Evolutionary conservation across 2,888 invertebrate species (phyloP), one percentile per base, ranked within the genome.

Genomic region (Neuroscelio doddi): DNA sequence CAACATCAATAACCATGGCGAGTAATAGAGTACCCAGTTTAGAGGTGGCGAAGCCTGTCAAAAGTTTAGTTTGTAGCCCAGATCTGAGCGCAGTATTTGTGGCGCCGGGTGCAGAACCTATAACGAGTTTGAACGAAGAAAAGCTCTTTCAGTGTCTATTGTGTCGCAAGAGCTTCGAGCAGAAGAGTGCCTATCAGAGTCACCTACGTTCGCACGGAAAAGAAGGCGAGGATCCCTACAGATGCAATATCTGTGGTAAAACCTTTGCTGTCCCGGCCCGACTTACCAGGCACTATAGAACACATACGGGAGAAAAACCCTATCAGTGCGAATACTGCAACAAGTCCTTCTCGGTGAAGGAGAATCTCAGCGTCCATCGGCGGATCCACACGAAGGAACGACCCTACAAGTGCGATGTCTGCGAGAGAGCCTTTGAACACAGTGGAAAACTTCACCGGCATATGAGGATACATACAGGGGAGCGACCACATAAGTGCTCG

Each of bases 291-390:
- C 95, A 96, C 80, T 95, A 94, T 83, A 89, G 95, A 62, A 95
- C 95, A 7, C 95, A 95, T 81, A 95, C 95, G 16, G 95, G 95
- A 29, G 95, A 95, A 81, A 91, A 95, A 74, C 95, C 96, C 0
- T 96, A 94, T 83, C 91, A 93, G 83, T 96, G 95, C 85, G 95
- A 96, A 83, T 95, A 93, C 84, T 96, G 95, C 86, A 93, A 92
- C 85, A 96, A 96, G 85, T 92, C 93, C 79, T 96, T 96, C 86
- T 95, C 95, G 80, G 95, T 95, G 5, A 95, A 95, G 85, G 95
- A 95, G 85, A 96, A 96, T 83, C 87, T 96, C 58, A 94, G 94
- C 85, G 95, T 95, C 9, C 96, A 96, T 83, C 83, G 87, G 32
- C 89, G 96, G 59, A 95, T 95, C 70, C 96, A 96, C 84, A 96